Base-by-base conservation (phyloP, 2,113 vertebrate species). In the Todiramphus chloris region DNA sequence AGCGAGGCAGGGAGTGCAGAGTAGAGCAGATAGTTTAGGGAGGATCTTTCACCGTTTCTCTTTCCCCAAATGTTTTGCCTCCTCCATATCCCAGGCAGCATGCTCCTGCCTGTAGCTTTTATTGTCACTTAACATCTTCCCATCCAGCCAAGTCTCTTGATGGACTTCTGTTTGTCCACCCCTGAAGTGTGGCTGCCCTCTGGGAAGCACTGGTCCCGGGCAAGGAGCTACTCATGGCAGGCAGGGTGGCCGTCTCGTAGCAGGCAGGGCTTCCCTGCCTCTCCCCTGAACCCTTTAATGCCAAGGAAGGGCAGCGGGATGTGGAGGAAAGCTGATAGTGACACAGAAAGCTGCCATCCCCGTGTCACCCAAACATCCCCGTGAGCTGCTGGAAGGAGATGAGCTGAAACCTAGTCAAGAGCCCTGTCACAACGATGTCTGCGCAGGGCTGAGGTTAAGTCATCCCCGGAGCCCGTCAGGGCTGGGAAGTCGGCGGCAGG, bases 381-480 rank as follows among this genome's bases (percentile, higher is more conserved):
- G 6, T 66, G 91, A 94, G 91, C 81, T 75, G 80, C 93, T 87
- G 91, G 62, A 76, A 94, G 94, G 86, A 94, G 96, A 92, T 96
- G 94, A 93, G 70, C 91, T 35, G 59, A 96, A 94, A 91, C 95
- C 81, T 72, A 85, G 92, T 87, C 69, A 79, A 64, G 89, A 94
- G 94, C 77, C 90, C 89, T 96, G 95, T 96, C 91, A 95, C 94
- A 94, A 73, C 41, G 70, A 92, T 96, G 77, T 89, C 87, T 91
- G 87, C 66, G 39, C 11, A 0, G 48, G 66, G 87, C 95, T 94
- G 90, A 93, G 94, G 77, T 89, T 92, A 79, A 95, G 89, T 87
- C 91, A 92, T 96, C 96, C 95, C 89, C 3, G 13, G 90, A 96
- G 95, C 92, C 93, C 18, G 3, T 96, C 92, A 93, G 89, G 80